Evolutionary conservation across 2,888 invertebrate species (phyloP).

Genomic region (Eupithecia abbreviata): DNA sequence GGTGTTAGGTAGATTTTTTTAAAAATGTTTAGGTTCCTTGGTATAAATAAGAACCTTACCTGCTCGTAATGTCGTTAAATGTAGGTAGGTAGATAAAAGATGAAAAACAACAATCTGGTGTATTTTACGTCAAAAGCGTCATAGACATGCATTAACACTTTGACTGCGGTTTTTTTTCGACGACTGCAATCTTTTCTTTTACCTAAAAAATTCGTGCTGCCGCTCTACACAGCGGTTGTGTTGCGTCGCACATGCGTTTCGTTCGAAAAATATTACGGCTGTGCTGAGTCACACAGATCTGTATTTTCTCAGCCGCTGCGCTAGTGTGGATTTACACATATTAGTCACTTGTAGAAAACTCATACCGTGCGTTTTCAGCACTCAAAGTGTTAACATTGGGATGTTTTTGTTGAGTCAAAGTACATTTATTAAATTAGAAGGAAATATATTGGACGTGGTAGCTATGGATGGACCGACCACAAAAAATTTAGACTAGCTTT

Average conservation of each 20-base stretch:
- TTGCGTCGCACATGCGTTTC: too few species aligned
- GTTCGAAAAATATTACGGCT: too few species aligned
- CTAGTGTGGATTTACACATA: too few species aligned
- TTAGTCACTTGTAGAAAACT: too few species aligned
- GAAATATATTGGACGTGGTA: neutral
- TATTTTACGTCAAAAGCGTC: neutral
- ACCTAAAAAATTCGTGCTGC: too few species aligned
- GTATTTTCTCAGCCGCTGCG: too few species aligned
- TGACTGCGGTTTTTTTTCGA: too few species aligned
- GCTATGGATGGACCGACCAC: neutral
- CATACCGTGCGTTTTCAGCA: too few species aligned
- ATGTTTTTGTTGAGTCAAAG: conserved; percentile 6
- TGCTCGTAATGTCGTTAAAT: neutral
- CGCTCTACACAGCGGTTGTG: too few species aligned
- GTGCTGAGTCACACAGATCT: too few species aligned
- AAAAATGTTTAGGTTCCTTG: neutral
- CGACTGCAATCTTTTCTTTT: too few species aligned
- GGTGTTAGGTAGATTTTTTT: neutral
- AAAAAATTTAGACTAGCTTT: neutral
- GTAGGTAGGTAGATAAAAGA: neutral
- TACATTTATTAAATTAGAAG: neutral
- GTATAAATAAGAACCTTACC: neutral
- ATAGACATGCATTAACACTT: neutral
- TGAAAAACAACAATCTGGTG: neutral
- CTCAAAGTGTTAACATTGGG: too few species aligned